Percentiles rank a stretch among this genome's conserved stretches.
phyloP scores from a whole-genome alignment of 2,797 vertebrate species.

The Knipowitschia caucasica region DNA sequence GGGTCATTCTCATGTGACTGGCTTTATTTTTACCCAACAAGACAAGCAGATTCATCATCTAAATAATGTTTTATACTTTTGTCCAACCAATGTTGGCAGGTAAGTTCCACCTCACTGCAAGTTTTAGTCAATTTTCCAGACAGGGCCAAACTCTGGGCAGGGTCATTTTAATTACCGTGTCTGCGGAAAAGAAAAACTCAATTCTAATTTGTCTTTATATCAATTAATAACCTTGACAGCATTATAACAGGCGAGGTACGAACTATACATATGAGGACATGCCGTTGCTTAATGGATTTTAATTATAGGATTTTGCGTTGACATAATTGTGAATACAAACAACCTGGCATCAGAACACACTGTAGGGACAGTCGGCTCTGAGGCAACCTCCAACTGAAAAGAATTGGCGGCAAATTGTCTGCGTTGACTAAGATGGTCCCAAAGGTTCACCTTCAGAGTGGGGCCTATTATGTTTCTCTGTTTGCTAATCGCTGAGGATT shows the following conservation, averaged over 20 bases:
- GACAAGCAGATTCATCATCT: background rate
- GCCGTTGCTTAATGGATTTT: constrained; percentile 58
- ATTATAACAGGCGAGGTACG: constrained; percentile 66
- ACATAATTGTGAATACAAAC: constrained; percentile 64
- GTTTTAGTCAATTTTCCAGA: constrained; percentile 22
- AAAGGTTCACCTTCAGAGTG: constrained; percentile 83
- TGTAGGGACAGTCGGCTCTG: constrained; percentile 18
- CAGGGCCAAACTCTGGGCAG: constrained; percentile 41
- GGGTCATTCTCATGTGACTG: too few relatives aligned
- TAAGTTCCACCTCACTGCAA: constrained; percentile 29
- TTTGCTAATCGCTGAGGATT: constrained; percentile 88
- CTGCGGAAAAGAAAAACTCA: constrained; percentile 42
- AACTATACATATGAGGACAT: constrained; percentile 69
- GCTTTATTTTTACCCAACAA: background rate
- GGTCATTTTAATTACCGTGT: constrained; percentile 51
- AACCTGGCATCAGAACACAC: constrained; percentile 22
- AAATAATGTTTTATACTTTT: background rate
- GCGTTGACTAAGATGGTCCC: constrained; percentile 62
- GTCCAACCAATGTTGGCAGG: background rate
- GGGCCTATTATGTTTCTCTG: constrained; percentile 81
- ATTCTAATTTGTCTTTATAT: constrained; percentile 65
- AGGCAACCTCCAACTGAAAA: constrained; percentile 61
- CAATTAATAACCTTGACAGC: constrained; percentile 72
- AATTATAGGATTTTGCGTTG: constrained; percentile 52
- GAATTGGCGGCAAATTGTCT: constrained; percentile 50